phyloP scores from a whole-genome alignment of 2,113 vertebrate genomes.

The Oreochromis spilurus region DNA sequence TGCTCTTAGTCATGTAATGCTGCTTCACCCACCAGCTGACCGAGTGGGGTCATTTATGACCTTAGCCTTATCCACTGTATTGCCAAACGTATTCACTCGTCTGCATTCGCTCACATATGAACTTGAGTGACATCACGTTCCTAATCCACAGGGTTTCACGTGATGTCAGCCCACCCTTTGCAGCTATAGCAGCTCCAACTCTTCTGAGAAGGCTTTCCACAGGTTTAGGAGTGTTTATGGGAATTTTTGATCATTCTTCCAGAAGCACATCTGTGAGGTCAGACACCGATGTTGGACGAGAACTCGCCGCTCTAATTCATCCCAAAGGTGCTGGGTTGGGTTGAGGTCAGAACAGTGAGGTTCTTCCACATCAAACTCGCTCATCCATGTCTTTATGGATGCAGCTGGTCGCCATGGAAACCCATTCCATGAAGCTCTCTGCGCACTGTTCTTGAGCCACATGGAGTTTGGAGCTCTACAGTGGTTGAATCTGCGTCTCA shows the following conservation, averaged over 20 bases:
- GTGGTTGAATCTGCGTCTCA: not conserved
- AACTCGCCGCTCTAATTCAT: not conserved
- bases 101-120: not conserved
- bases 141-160: not conserved
- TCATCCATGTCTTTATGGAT: not conserved
- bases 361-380: not conserved
- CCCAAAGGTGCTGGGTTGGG: not conserved
- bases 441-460: not conserved
- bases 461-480: rapidly evolving
- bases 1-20: not conserved
- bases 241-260: not conserved
- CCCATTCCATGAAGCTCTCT: too few relatives aligned
- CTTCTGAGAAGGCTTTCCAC: not conserved
- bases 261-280: not conserved
- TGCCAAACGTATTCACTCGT: not conserved
- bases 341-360: not conserved
- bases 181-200: not conserved
- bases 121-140: not conserved
- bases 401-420: too few relatives aligned
- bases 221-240: not conserved
- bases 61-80: rapidly evolving
- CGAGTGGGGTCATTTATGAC: not conserved
- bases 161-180: not conserved
- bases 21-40: not conserved
- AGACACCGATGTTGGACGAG: not conserved